Conservation (phyloP, 2,888 invertebrate species). For the Anodontia alba region DNA sequence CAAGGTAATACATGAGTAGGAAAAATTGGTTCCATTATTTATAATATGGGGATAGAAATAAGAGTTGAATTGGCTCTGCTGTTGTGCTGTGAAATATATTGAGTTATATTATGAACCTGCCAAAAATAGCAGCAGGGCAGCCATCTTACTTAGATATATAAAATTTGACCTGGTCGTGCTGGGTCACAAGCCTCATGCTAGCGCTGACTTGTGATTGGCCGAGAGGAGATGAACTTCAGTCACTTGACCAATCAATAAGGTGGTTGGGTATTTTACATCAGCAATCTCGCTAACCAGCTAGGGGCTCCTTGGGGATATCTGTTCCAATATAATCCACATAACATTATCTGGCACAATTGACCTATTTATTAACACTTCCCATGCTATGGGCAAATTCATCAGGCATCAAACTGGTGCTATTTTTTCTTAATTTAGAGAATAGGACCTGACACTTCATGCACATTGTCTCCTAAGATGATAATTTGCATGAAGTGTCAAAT, state of each 20-base stretch:
- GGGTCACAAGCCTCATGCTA: conserved; percentile 49
- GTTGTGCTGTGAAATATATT: no score
- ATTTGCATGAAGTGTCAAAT: no score
- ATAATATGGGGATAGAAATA: no score
- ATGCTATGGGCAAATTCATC: no score
- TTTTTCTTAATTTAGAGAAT: no score
- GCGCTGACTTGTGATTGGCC: conserved; percentile 42
- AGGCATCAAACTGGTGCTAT: no score
- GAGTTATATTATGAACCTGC: conserved; percentile 2
- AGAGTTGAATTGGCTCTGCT: no score
- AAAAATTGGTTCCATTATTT: no score
- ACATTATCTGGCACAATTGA: neutral
- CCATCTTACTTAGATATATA: conserved; percentile 49
- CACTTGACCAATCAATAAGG: conserved; percentile 32
- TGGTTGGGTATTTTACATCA: conserved; percentile 9
- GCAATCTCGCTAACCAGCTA: neutral
- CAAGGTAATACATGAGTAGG: no score
- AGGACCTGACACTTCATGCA: no score
- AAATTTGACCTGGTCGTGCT: conserved; percentile 54
- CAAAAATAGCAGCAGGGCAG: conserved; percentile 45
- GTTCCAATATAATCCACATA: neutral
- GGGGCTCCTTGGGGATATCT: neutral
- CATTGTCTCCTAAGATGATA: no score
- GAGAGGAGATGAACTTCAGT: conserved; percentile 27
- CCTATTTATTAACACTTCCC: conserved; percentile 4